Conservation (phyloP, 2,797 vertebrate species). For the Cebuella pygmaea region DNA sequence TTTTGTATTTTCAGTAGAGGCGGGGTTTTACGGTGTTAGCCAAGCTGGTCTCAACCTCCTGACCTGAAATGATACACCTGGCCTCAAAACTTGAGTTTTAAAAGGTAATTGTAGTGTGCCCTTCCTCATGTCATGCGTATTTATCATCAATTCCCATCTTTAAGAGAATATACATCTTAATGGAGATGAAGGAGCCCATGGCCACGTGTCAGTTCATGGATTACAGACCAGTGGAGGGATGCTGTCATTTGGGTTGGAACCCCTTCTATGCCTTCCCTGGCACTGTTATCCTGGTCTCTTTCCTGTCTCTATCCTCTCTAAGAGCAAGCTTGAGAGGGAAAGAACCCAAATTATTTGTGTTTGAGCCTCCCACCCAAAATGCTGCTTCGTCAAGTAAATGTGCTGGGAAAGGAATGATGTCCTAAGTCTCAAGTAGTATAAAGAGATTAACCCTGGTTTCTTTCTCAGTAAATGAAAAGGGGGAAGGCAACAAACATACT, state of each 20-base stretch:
- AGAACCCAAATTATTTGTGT: neutral
- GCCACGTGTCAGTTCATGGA: accelerated
- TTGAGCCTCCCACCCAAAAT: neutral
- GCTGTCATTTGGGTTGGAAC: neutral
- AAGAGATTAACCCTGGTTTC: neutral
- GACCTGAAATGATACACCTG: no score
- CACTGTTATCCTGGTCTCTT: no score
- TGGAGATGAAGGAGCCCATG: neutral
- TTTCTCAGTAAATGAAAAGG: neutral
- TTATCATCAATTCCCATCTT: neutral
- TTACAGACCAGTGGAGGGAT: neutral
- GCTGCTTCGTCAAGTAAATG: neutral
- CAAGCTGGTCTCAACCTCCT: no score
- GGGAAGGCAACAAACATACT: neutral
- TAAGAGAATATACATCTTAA: neutral
- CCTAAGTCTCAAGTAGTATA: neutral
- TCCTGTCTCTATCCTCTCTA: neutral
- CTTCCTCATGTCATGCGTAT: neutral
- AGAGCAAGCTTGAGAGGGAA: neutral
- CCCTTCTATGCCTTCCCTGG: neutral
- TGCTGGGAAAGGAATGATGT: neutral
- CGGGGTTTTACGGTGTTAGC: no score
- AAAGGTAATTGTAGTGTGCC: neutral
- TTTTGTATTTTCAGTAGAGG: no score
- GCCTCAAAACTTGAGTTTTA: neutral